Evolutionary conservation across 2,797 vertebrate species (phyloP).

Genomic region (Emydoidea blandingii): DNA sequence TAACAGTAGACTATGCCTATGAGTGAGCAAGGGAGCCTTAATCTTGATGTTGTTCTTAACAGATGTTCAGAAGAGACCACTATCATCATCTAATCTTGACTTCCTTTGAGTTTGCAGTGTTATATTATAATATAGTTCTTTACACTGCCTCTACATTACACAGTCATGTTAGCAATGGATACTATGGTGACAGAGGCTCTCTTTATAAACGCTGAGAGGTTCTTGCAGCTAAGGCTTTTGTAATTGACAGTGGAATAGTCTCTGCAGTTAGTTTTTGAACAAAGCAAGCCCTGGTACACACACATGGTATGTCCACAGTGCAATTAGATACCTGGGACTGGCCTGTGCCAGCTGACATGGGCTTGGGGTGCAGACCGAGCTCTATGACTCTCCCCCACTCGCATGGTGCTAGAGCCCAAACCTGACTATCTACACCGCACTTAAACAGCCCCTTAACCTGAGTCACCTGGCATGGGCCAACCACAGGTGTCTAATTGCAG

Average conservation of each 20-base stretch:
- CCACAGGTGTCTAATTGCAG: background rate
- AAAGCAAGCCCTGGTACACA: background rate
- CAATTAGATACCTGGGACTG: background rate
- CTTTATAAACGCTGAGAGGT: background rate
- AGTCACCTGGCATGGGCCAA: background rate
- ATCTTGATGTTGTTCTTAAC: background rate
- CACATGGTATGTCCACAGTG: background rate
- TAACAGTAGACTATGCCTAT: background rate
- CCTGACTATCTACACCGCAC: background rate
- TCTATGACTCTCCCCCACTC: background rate
- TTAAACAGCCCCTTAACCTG: background rate
- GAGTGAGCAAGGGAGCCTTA: background rate
- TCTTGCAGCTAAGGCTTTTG: background rate
- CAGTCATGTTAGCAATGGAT: too few relatives aligned
- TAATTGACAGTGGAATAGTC: background rate
- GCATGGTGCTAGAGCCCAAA: background rate
- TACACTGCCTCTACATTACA: background rate
- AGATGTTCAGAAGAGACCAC: background rate
- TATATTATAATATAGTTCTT: background rate
- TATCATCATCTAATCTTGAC: background rate
- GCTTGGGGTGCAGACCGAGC: background rate
- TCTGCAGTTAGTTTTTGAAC: background rate
- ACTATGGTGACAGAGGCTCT: too few relatives aligned
- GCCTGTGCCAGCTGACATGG: background rate
- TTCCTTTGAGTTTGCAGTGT: background rate